Evolutionary conservation across 2,888 invertebrate genomes (phyloP).

Genomic region (Sipha maydis): DNA sequence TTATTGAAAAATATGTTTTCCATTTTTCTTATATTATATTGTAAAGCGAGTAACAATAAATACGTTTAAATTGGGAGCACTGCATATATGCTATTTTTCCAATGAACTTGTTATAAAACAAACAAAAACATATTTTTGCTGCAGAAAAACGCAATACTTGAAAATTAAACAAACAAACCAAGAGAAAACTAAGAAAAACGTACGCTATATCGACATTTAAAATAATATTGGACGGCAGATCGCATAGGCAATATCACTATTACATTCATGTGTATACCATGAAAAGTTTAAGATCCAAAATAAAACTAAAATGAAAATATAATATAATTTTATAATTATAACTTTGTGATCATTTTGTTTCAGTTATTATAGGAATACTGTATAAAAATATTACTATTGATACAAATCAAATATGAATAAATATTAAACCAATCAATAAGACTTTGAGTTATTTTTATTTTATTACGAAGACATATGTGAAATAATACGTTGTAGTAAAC

Average conservation of each 20-base stretch:
- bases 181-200: neutral
- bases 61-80: neutral
- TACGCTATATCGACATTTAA: neutral
- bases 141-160: neutral
- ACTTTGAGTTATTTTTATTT: neutral
- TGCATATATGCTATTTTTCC: neutral
- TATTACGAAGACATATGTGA: neutral
- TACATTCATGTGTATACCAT: neutral
- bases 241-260: neutral
- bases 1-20: neutral
- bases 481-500: neutral
- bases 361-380: no score
- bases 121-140: neutral
- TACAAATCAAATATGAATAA: no score
- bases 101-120: neutral
- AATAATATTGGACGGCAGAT: neutral
- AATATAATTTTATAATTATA: neutral
- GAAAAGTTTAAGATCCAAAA: neutral
- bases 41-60: neutral
- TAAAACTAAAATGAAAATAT: neutral
- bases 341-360: neutral
- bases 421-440: no score
- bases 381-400: no score
- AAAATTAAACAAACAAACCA: conserved; percentile 15
- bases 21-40: neutral